These are phyloP conservation scores for Henricia sp. DNA, from an alignment of 53 echinoderm and acorn worm species.

Conservation along the genomic window DNA sequence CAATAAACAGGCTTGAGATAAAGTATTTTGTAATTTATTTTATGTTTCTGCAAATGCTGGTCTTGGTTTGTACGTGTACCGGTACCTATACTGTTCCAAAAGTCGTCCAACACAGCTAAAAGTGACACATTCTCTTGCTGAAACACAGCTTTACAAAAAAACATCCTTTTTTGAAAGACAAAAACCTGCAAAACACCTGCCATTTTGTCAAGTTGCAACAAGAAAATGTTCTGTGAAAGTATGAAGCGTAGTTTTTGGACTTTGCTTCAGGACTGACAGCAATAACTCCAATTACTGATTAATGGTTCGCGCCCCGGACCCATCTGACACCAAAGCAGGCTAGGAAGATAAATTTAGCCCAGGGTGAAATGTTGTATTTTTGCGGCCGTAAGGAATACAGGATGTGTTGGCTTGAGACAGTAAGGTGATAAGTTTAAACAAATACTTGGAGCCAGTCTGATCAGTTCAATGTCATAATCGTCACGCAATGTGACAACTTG, in stretches of 20 bases:
- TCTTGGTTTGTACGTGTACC: too few relatives aligned
- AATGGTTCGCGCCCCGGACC: slow-evolving; percentile 30
- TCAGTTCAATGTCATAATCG: not conserved
- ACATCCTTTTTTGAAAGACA: too few relatives aligned
- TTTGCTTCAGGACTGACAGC: slow-evolving; percentile 5
- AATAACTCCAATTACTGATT: not conserved
- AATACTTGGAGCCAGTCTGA: slow-evolving; percentile 9
- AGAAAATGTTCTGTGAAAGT: not conserved
- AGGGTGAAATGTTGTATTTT: slow-evolving; percentile 51
- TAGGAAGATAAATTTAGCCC: slow-evolving; percentile 9
- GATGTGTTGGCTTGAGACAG: not conserved
- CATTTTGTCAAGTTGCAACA: too few relatives aligned
- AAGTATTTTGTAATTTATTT: too few relatives aligned
- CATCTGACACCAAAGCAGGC: not conserved
- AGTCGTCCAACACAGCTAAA: too few relatives aligned
- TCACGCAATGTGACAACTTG: not conserved
- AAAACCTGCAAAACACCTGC: too few relatives aligned
- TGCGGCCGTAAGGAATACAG: not conserved
- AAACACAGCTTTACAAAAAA: too few relatives aligned
- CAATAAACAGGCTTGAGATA: too few relatives aligned
- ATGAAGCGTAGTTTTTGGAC: not conserved
- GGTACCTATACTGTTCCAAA: too few relatives aligned
- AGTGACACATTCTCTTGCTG: too few relatives aligned
- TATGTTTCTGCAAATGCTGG: too few relatives aligned
- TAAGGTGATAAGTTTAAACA: slow-evolving; percentile 24